Percentiles rank a stretch among this genome's conserved stretches.
Evolutionary conservation across 1,140 invertebrate genomes (phyloP).

Genomic region (Leptestheria dahalacensis): DNA sequence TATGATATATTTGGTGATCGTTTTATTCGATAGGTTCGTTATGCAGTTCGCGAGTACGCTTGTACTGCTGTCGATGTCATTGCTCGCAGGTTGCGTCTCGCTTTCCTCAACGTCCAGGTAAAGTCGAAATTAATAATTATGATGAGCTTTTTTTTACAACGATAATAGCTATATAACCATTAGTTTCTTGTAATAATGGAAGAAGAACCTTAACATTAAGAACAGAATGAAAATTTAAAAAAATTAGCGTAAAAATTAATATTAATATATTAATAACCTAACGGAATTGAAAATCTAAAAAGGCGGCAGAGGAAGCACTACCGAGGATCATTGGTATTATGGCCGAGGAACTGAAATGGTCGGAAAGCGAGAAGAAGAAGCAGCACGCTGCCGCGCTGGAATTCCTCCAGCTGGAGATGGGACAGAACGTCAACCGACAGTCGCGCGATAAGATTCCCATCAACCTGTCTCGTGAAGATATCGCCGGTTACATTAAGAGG

Average conservation of each 20-base stretch:
- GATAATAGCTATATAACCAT: neutral
- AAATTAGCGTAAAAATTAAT: too few relatives aligned
- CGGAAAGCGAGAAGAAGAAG: slow-evolving; percentile 56
- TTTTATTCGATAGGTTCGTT: slow-evolving; percentile 42
- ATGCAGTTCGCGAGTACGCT: slow-evolving; percentile 91
- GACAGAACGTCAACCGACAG: slow-evolving; percentile 77
- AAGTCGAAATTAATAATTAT: neutral
- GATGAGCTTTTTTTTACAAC: too few relatives aligned
- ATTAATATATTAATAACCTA: too few relatives aligned
- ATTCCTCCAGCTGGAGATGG: slow-evolving; percentile 91
- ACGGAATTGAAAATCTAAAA: slow-evolving; percentile 9
- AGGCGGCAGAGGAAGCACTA: slow-evolving; percentile 86
- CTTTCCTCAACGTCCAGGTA: slow-evolving; percentile 82
- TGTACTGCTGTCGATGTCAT: slow-evolving; percentile 93
- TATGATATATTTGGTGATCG: slow-evolving; percentile 7
- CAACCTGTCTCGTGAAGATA: slow-evolving; percentile 87
- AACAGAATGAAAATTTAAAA: too few relatives aligned
- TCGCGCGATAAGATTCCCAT: slow-evolving; percentile 73
- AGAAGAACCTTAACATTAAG: too few relatives aligned
- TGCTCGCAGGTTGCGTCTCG: slow-evolving; percentile 74
- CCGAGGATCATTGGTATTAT: slow-evolving; percentile 87
- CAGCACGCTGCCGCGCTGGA: slow-evolving; percentile 63
- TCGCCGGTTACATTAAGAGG: slow-evolving; percentile 80
- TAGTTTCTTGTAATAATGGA: too few relatives aligned
- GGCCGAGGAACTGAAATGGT: slow-evolving; percentile 92